A percentile compares a stretch with the other conserved stretches of the same genome.
phyloP scores from a whole-genome alignment of 2,797 vertebrate species.

The Gymnothorax reevesii region DNA sequence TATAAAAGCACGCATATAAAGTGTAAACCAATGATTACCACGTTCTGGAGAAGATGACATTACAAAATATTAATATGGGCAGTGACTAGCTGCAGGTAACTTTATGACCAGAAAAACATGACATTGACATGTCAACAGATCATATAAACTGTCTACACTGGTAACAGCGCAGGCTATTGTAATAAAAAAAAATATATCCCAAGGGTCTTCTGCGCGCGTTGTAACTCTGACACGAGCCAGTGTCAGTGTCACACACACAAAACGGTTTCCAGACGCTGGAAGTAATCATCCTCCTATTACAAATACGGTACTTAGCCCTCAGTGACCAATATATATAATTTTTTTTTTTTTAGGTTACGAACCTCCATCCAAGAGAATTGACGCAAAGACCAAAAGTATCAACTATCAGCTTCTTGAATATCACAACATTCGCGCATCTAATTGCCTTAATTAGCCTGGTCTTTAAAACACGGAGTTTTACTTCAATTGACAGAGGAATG shows the following conservation, averaged over 20 bases:
- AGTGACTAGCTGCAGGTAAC: not conserved
- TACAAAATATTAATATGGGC: not conserved
- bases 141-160: not conserved
- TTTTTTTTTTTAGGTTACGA: too few relatives aligned
- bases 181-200: not conserved
- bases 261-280: not conserved
- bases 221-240: not conserved
- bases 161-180: not conserved
- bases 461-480: not conserved
- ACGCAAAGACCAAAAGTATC: not conserved
- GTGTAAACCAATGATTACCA: not conserved
- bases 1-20: not conserved
- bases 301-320: not conserved
- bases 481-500: not conserved
- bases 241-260: not conserved
- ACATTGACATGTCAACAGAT: not conserved
- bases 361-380: not conserved
- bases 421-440: conserved; percentile 61
- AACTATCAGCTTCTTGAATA: conserved; percentile 44
- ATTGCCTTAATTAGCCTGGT: not conserved
- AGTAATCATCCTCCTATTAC: not conserved
- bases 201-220: not conserved
- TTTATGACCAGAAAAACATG: not conserved
- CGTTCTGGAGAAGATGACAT: not conserved
- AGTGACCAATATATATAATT: not conserved